Base-by-base conservation (phyloP, 2,113 vertebrate genomes). In the Oreotrochilus melanogaster region DNA sequence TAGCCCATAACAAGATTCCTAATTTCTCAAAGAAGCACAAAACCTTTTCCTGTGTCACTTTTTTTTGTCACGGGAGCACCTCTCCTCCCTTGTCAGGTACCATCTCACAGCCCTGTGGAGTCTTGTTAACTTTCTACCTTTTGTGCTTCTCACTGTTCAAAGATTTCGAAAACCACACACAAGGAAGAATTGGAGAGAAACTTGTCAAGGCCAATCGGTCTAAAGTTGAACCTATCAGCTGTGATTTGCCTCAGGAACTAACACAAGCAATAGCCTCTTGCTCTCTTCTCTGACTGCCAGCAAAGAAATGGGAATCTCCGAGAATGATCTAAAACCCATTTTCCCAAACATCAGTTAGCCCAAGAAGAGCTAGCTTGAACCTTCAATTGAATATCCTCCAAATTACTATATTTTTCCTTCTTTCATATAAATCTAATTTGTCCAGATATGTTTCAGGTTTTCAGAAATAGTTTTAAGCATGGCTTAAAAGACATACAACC, bases 121-220 rank as follows among this genome's bases (percentile, higher is more conserved):
- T 62, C 94, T 95, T 93, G 89, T 95, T 96, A 95, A 88, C 94
- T 96, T 89, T 82, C 71, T 94, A 62, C 96, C 89, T 96, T 92
- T 94, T 95, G 93, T 93, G 91, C 81, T 88, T 91, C 85, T 87
- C 2, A 11, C 81, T 51, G 54, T 72, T 94, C 93, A 93, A 96
- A 94, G 89, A 95, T 89, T 91, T 89, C 70, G 92, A 89, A 95
- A 95, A 94, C 80, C 25, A 39, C 78, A 76, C 64, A 86, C 67
- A 70, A 91, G 74, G 76, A 96, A 76, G 85, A 89, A 82, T 31
- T 66, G 74, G 61, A 91, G 66, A 47, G 74, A 91, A 89, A 93
- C 89, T 91, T 89, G 84, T 89, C 81, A 86, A 93, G 93, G 62
- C 84, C 18, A 3, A 67, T 92, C 7, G 22, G 85, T 80, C 88